Base-by-base conservation (phyloP, 2,888 invertebrate species). In the Ornithoptera priamus region DNA sequence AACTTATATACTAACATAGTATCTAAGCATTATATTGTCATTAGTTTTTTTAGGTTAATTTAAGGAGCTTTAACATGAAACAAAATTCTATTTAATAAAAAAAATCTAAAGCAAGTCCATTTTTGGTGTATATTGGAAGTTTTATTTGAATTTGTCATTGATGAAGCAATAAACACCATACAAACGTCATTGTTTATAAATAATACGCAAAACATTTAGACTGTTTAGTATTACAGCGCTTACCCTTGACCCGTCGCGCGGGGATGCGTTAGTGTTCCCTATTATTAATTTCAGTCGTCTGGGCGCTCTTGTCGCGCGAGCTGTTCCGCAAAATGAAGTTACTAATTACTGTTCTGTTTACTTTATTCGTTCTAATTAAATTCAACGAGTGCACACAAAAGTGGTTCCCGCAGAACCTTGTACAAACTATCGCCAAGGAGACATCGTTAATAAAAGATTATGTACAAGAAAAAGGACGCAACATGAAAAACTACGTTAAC, bases 391-490 rank as follows among this genome's bases (percentile, higher is more conserved):
- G 85, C 71, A 79, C 82, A 0, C 72, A 78, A 36, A 72, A 81
- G 6, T 90, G 89, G 89, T 76, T 88, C 39, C 87, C 90, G 62
- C 75, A 75, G 6, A 84, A 81, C 57, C 72, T 89, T n/a, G 77
- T 87, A n/a, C 81, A 85, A n/a, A 77, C 78, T 1, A 75, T 91
- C 50, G 75, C 83, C n/a, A 86, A 90, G 68, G 85, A 81, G 75
- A 90, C 91, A 0, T 72, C 82, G 0, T 80, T 86, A 71, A 70
- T 91, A 42, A 84, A 82, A 7, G 82, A 84, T 71, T 91, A 86
- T 66, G 86, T 91, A 3, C 80, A 80, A 62, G 81, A 88, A 74
- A 88, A 84, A 73, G 86, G 90, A 57, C 81, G 83, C 5, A 83
- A 77, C 65, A 57, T 92, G 2, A 86, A 81, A 76, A 75, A 82